Evolutionary conservation across 2,888 invertebrate species (phyloP), one percentile per base, ranked within the genome.

Genomic region (Dilophus febrilis): DNA sequence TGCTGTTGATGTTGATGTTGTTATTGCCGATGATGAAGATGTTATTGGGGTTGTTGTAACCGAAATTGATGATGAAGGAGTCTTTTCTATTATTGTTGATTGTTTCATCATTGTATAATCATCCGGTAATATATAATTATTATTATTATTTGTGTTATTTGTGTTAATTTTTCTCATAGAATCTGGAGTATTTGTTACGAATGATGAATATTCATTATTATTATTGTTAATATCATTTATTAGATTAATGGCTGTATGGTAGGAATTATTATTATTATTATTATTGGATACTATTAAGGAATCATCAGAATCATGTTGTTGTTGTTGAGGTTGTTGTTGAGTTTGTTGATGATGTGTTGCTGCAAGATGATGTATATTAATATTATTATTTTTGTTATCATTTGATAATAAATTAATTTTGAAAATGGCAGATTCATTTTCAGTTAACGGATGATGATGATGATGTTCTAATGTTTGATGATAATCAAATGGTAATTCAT

Each of bases 61-160:
- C 17, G 38, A 46, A 2, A 45, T 47, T 0, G 51, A 50, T 10
- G 52, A 35, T 38, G 38, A 30, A 17, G 7, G 16, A 4, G n/a
- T 40, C 13, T 40, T 43, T 26, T 29, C n/a, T 28, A 40, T 40
- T 27, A 37, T 35, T 38, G 22, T 30, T 27, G 27, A 8, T 27
- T 27, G 27, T 8, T 27, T 6, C 11, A 27, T n/a, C n/a, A n/a
- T n/a, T n/a, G n/a, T n/a, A n/a, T n/a, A n/a, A n/a, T n/a, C n/a
- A n/a, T n/a, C n/a, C n/a, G n/a, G n/a, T n/a, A n/a, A n/a, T n/a
- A n/a, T n/a, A n/a, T n/a, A n/a, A 27, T 8, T 27, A 8, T 27
- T 27, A 27, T 27, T 11, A 27, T 8, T 27, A 8, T 27, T 11
- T 11, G 27, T 27, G 6, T 27, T 6, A 27, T 27, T 27, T 8